These are phyloP conservation scores for Xiphydria camelus DNA, from an alignment of 2,888 invertebrate species.

Conservation along the genomic window DNA sequence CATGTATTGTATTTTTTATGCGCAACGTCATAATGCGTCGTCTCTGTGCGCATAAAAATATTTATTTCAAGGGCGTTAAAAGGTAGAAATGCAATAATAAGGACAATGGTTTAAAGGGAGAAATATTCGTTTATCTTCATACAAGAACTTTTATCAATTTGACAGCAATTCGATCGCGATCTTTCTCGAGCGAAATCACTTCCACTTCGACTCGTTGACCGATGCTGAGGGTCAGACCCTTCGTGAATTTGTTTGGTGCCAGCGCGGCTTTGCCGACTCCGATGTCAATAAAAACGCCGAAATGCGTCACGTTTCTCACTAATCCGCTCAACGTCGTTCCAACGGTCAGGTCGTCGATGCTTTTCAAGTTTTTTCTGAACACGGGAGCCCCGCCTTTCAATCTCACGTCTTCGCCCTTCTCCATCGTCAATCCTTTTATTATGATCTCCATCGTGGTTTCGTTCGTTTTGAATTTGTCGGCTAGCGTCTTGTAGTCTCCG, in stretches of 20 bases:
- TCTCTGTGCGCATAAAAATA: no score
- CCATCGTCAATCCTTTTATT: slow-evolving; percentile 73
- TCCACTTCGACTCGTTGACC: slow-evolving; percentile 73
- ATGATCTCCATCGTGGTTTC: slow-evolving; percentile 70
- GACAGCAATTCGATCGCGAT: slow-evolving; percentile 64
- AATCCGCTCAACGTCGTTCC: slow-evolving; percentile 74
- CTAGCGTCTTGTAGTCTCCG: slow-evolving; percentile 46
- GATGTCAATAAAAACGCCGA: slow-evolving; percentile 90
- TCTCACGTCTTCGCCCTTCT: slow-evolving; percentile 75
- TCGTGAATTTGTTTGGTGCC: slow-evolving; percentile 68
- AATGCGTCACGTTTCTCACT: slow-evolving; percentile 83
- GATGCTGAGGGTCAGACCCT: slow-evolving; percentile 63
- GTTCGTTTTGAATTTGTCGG: slow-evolving; percentile 63
- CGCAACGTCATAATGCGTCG: no score
- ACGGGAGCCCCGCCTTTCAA: slow-evolving; percentile 69
- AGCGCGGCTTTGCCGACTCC: slow-evolving; percentile 75
- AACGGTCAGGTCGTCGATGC: slow-evolving; percentile 66
- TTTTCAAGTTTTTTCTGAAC: slow-evolving; percentile 74
- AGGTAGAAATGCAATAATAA: no score
- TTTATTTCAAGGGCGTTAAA: no score
- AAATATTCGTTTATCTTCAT: no score
- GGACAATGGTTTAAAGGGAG: no score
- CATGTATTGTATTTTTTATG: no score
- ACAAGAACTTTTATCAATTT: slow-evolving; percentile 23
- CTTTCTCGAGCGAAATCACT: slow-evolving; percentile 64